Percentiles rank a stretch among this genome's conserved stretches.
phyloP scores from a whole-genome alignment of 2,888 invertebrate genomes.

The Netelia inedita region DNA sequence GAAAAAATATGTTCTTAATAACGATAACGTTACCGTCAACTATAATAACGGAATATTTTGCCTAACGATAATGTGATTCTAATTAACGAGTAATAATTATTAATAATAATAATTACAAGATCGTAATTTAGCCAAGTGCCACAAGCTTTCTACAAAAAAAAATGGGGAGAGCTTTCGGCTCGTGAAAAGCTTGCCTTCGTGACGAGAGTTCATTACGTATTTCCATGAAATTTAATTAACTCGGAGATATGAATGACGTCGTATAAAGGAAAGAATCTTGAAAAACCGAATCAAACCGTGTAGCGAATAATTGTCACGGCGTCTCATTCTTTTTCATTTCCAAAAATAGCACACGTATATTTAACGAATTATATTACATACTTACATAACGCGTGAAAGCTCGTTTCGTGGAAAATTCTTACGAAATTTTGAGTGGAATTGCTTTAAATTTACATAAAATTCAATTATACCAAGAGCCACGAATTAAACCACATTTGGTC shows the following conservation, averaged over 20 bases:
- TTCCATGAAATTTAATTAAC: neutral
- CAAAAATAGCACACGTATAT: neutral
- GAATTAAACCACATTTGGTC: slow-evolving; percentile 19
- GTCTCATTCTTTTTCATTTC: neutral
- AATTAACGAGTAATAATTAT: too few species aligned
- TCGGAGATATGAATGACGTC: neutral
- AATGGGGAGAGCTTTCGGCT: too few species aligned
- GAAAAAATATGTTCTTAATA: too few species aligned
- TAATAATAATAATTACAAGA: too few species aligned
- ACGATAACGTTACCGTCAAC: too few species aligned
- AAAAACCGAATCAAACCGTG: neutral
- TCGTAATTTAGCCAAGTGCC: too few species aligned
- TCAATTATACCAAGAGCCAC: slow-evolving; percentile 23
- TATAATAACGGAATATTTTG: too few species aligned
- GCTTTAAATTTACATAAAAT: slow-evolving; percentile 36
- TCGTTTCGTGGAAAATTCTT: neutral
- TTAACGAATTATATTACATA: slow-evolving; percentile 3
- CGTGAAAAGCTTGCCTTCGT: too few species aligned
- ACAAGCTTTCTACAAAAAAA: too few species aligned
- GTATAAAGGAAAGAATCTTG: neutral
- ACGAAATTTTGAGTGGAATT: neutral
- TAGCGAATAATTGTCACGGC: neutral
- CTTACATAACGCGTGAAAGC: slow-evolving; percentile 6
- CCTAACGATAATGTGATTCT: too few species aligned
- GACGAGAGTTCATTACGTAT: neutral